Base-by-base conservation (phyloP, 1,140 invertebrate genomes). In the Grapholita molesta region DNA sequence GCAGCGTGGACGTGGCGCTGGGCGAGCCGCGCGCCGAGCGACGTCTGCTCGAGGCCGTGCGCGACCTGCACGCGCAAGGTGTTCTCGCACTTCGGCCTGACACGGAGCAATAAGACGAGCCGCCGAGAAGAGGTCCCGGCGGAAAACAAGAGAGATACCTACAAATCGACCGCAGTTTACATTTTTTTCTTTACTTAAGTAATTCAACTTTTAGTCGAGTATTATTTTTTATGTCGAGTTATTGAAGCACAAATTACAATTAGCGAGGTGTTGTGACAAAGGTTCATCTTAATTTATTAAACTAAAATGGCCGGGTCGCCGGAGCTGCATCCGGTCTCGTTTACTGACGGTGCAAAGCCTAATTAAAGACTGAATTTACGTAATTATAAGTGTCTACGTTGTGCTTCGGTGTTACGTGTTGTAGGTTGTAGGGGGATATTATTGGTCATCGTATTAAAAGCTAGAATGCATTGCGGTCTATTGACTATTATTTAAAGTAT, bases 1-100 rank as follows among this genome's bases (percentile, higher is more conserved):
- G 96, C 3, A 96, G 95, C 6, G 95, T 97, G 9, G 96, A 97
- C 81, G 94, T 96, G 75, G 93, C 94, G 3, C 86, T 94, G 23
- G 96, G 95, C 0, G 96, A 96, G 75, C 94, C 95, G 67, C 92
- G 96, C 48, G 92, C 95, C 1, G 90, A 92, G 70, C 76, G 81
- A 35, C 85, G 91, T 32, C 76, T 93, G 35, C 75, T 82, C 66
- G 93, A 87, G 84, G 94, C 92, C 3, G 88, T 88, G 11, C 79
- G 87, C 53, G 89, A 92, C 67, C 83, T 92, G 8, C 80, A 89
- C 71, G 78, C 73, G 11, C 79, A 89, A 68, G 88, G 86, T 30
- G 83, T 91, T 38, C 82, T 91, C 25, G 79, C 80, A 7, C 73
- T 91, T n/a, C 83, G 88, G 74, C 79, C 89, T 5, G 86, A 87